Evolutionary conservation across 2,797 vertebrate genomes (phyloP), one percentile per base, ranked within the genome.

Genomic region (Cyprinodon diabolis): DNA sequence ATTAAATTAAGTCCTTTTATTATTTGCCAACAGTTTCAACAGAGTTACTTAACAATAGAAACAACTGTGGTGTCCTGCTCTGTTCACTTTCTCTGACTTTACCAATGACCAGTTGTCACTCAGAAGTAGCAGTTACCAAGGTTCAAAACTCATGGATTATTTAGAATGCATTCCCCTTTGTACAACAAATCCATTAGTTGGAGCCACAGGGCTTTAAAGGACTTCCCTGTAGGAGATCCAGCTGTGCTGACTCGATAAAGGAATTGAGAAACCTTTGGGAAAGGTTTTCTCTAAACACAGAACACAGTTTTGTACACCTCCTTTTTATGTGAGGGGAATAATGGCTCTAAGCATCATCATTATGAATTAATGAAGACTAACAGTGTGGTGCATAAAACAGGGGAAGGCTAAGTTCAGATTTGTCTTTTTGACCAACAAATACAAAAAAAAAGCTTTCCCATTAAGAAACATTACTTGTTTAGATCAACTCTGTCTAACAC

Each of bases 231-330:
- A 47, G 52, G 43, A 78, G 3, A 71, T 68, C 54, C 49, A 73
- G 47, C 63, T 71, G 47, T 52, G 47, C 63, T 57, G 45, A 76
- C 71, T 66, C 21, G 77, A 30, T 43, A 35, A 71, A 71, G 49
- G 63, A 43, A 69, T 57, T 23, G 15, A 47, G 72, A 48, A 55
- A 55, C 58, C 25, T 51, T 48, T 35, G 43, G 67, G 47, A 35
- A 71, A 70, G 47, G 49, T 54, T 62, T 79, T 80, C 71, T 84
- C 79, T 77, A 52, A 68, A 43, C 67, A 60, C 48, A 75, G 54
- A 69, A 68, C 65, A 71, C 66, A 56, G 25, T 47, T n/a, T 66
- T 57, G 23, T 75, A 67, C 25, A 65, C n/a, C 55, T 74, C 37
- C 15, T 75, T 13, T 69, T 62, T 62, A 40, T 63, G 35, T 63